phyloP scores from a whole-genome alignment of 2,888 invertebrate genomes.

The Pherbina coryleti region DNA sequence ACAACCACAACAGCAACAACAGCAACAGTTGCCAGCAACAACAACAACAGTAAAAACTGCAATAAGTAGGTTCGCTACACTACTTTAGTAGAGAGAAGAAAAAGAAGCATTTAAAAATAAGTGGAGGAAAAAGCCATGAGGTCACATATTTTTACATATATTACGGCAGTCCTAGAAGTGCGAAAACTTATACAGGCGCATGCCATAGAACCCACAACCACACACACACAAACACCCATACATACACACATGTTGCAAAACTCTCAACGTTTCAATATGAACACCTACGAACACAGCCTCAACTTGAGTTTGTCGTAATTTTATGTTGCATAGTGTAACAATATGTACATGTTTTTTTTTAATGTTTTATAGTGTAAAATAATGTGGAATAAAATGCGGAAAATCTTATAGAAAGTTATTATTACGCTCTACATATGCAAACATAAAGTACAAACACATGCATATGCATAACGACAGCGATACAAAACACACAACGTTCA shows the following conservation, averaged over 20 bases:
- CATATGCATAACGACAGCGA: no score
- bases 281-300: slow-evolving; percentile 26
- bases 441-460: slow-evolving; percentile 34
- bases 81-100: not conserved
- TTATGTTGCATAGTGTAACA: not conserved
- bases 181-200: not conserved
- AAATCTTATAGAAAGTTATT: slow-evolving; percentile 1
- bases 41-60: no score
- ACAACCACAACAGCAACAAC: not conserved
- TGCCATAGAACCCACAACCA: slow-evolving; percentile 26
- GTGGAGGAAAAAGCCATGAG: slow-evolving; percentile 16
- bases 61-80: no score
- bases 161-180: not conserved
- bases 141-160: slow-evolving; percentile 9
- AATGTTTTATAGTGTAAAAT: no score
- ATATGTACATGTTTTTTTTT: no score
- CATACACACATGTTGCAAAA: not conserved
- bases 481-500: not conserved
- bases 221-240: not conserved
- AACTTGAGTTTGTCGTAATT: slow-evolving; percentile 36
- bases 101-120: not conserved
- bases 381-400: not conserved
- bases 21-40: not conserved
- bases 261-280: not conserved
- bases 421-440: slow-evolving; percentile 1